Evolutionary conservation across 2,888 invertebrate species (phyloP), one percentile per base, ranked within the genome.

Genomic region (Chymomyza fuscimana): DNA sequence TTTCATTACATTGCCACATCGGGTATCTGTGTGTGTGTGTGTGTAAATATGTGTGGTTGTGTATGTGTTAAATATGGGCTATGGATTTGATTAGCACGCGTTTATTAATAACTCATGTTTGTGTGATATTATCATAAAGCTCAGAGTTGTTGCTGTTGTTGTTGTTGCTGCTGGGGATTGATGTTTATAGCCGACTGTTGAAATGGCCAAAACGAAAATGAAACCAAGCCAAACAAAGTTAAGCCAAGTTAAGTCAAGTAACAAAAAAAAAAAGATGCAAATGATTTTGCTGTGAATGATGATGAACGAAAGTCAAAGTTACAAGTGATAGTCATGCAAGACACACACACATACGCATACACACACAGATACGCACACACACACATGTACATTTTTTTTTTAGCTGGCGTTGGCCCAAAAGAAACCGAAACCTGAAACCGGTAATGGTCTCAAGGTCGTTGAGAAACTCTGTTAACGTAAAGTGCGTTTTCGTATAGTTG

Each of bases 361-460:
- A 51, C 61, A 59, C 12, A 58, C 29, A 69, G 65, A 61, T 67
- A 61, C 56, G 5, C 29, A 59, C 56, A 25, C 40, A 65, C 52
- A 65, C 64, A 32, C 7, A 32, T 9, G 9, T 1, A 32, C 32
- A 32, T 5, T 25, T 25, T 25, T 25, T 25, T 25, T 25, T 9
- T 32, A 32, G 32, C 32, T 62, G 50, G 52, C 50, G 40, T 32
- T 32, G 29, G 63, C 63, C 40, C 25, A 22, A 15, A 65, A 69
- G 66, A 67, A 63, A 50, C 36, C 52, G 60, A 32, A 75, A 73
- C 70, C 56, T 25, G 76, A 84, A 84, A 86, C 87, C 85, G 81
- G 86, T 86, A 87, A 83, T 65, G 65, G 79, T 83, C 82, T 88
- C 87, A 88, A 88, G 87, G 87, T 87, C 87, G 82, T 77, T 77